Evolutionary conservation across 2,888 invertebrate genomes (phyloP).

Genomic region (Idaea dimidiata): DNA sequence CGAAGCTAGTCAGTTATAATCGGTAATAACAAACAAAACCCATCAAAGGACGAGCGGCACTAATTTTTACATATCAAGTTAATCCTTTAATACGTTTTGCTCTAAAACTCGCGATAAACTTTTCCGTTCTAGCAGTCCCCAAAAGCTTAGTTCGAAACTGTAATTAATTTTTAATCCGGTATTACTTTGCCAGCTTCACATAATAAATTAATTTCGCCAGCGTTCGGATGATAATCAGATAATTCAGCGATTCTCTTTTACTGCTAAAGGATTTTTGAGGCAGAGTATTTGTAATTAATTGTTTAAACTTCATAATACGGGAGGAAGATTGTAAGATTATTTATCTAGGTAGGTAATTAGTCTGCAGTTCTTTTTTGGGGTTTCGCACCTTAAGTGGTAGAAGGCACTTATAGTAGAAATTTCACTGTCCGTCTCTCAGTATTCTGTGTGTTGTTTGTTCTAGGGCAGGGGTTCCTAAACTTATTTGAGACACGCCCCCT

Average conservation of each 20-base stretch:
- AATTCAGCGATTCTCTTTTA: constrained; percentile 44
- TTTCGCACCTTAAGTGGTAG: too few relatives aligned
- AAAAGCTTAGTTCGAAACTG: constrained; percentile 56
- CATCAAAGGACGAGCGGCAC: background rate
- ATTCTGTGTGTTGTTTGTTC: too few relatives aligned
- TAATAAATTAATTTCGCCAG: constrained; percentile 60
- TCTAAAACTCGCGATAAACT: constrained; percentile 45
- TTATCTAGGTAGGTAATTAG: background rate
- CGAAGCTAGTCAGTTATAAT: too few relatives aligned
- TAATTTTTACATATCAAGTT: constrained; percentile 12
- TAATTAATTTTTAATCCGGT: constrained; percentile 74
- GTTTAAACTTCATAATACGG: constrained; percentile 34
- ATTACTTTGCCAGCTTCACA: constrained; percentile 62
- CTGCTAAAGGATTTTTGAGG: constrained; percentile 38
- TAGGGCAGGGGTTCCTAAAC: too few relatives aligned
- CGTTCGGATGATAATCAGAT: constrained; percentile 53
- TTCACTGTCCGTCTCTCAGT: too few relatives aligned
- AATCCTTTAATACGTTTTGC: constrained; percentile 24
- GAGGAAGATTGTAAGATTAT: constrained; percentile 14
- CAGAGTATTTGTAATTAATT: constrained; percentile 39
- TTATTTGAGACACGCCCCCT: too few relatives aligned
- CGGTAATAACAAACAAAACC: background rate
- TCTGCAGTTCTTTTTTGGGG: background rate
- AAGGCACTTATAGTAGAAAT: too few relatives aligned
- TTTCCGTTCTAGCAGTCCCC: constrained; percentile 44